Evolutionary conservation across 1,140 invertebrate species (phyloP).

Genomic region (Sitodiplosis mosellana): DNA sequence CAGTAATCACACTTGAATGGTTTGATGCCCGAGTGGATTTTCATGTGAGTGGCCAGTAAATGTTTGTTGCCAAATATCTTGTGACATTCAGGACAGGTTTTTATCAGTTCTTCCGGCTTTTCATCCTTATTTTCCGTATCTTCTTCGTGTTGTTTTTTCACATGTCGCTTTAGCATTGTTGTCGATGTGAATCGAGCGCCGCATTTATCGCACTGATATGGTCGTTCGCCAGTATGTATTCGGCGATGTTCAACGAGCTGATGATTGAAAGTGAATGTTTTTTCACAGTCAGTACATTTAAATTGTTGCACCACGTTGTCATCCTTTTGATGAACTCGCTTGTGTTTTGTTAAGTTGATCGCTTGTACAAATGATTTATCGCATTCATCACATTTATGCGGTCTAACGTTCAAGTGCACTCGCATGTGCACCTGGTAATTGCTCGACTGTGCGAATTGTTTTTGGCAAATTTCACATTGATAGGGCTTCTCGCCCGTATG

Average conservation of each 20-base stretch:
- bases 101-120: too few relatives aligned
- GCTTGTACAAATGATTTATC: not conserved
- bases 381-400: not conserved
- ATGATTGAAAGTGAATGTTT: too few relatives aligned
- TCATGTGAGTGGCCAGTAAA: not conserved
- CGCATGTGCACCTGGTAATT: not conserved
- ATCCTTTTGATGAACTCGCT: too few relatives aligned
- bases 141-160: too few relatives aligned
- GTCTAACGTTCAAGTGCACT: not conserved
- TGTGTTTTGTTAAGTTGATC: not conserved
- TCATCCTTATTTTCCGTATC: too few relatives aligned
- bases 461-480: slow-evolving; percentile 13
- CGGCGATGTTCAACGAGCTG: too few relatives aligned
- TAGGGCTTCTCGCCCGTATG: not conserved
- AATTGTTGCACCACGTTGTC: too few relatives aligned
- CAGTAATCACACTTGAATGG: not conserved
- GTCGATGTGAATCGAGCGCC: too few relatives aligned
- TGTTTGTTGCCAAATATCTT: not conserved
- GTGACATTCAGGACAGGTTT: not conserved
- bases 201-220: too few relatives aligned
- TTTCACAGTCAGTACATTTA: too few relatives aligned
- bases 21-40: not conserved
- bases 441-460: slow-evolving; percentile 14
- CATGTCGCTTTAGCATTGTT: too few relatives aligned
- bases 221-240: too few relatives aligned